Evolutionary conservation across 2,888 invertebrate genomes (phyloP).

Genomic region (Drosophila demipolita): DNA sequence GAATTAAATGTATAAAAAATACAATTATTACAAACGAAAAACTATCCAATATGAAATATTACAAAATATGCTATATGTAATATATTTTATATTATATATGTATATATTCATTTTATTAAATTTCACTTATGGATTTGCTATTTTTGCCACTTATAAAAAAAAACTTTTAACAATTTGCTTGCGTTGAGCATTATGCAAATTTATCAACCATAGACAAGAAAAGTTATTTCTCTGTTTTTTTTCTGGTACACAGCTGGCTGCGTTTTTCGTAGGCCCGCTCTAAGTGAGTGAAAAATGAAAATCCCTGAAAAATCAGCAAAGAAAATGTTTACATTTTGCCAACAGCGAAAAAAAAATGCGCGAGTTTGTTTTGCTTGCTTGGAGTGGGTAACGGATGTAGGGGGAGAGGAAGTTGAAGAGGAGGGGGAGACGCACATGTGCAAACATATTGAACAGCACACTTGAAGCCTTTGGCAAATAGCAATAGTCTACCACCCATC

Average conservation of each 20-base stretch:
- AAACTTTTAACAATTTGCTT: conserved; percentile 51
- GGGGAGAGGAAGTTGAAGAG: neutral
- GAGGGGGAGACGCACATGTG: conserved; percentile 22
- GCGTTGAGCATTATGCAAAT: conserved; percentile 70
- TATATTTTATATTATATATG: neutral
- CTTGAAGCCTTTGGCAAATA: conserved; percentile 25
- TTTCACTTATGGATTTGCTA: conserved; percentile 13
- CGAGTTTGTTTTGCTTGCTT: conserved; percentile 35
- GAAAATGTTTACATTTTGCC: conserved; percentile 49
- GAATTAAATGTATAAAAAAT: no score
- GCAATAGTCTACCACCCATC: neutral
- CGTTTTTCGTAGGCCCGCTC: conserved; percentile 31
- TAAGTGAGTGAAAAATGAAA: conserved; percentile 43
- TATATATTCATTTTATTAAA: neutral
- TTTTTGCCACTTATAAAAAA: conserved; percentile 9
- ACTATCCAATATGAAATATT: no score
- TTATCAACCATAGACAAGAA: conserved; percentile 53
- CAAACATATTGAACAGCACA: conserved; percentile 13
- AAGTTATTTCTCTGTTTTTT: conserved; percentile 27
- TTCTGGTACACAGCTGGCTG: conserved; percentile 43
- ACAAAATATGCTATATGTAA: no score
- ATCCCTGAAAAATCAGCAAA: conserved; percentile 47
- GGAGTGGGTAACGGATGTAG: no score
- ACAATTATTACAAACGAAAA: no score
- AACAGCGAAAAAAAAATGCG: conserved; percentile 21